A percentile compares a stretch with the other conserved stretches of the same genome.
Conservation (phyloP, 2,888 invertebrate genomes). For the Mesodorylaimus sp. region DNA sequence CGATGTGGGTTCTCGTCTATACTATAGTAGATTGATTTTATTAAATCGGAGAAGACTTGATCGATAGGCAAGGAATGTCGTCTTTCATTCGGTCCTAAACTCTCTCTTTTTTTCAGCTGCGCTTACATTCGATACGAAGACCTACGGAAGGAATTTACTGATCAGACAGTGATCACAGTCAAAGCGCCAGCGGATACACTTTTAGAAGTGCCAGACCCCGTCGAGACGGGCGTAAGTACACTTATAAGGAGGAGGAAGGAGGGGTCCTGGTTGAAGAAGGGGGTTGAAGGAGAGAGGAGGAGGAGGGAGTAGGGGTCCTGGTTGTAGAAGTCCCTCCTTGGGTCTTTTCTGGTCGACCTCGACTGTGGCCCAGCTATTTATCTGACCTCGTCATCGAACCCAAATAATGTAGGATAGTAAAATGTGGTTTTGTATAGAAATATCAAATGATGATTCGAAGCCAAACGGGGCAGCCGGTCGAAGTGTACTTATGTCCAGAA, state of each 20-base stretch:
- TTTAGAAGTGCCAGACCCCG: slow-evolving; percentile 16
- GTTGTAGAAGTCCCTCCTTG: too few relatives aligned
- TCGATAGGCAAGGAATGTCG: too few relatives aligned
- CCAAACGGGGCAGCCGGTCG: neutral
- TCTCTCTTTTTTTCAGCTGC: neutral
- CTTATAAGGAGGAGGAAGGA: too few relatives aligned
- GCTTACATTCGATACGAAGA: slow-evolving; percentile 18
- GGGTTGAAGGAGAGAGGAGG: too few relatives aligned
- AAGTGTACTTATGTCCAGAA: slow-evolving; percentile 7
- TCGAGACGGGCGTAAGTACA: slow-evolving; percentile 14
- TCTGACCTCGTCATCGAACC: neutral
- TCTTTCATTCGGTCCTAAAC: too few relatives aligned
- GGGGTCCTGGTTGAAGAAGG: too few relatives aligned
- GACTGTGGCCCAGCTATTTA: too few relatives aligned
- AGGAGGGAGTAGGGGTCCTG: too few relatives aligned
- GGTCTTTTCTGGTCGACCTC: too few relatives aligned
- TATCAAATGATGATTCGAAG: slow-evolving; percentile 2
- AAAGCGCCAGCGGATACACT: slow-evolving; percentile 14
- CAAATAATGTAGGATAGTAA: neutral
- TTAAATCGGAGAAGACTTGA: too few relatives aligned
- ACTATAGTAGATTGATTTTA: too few relatives aligned
- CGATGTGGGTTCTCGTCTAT: too few relatives aligned
- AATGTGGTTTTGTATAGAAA: neutral
- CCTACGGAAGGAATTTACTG: slow-evolving; percentile 14
- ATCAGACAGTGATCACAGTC: slow-evolving; percentile 18